Evolutionary conservation across 2,113 vertebrate species (phyloP).

Genomic region (Serilophus lunatus): DNA sequence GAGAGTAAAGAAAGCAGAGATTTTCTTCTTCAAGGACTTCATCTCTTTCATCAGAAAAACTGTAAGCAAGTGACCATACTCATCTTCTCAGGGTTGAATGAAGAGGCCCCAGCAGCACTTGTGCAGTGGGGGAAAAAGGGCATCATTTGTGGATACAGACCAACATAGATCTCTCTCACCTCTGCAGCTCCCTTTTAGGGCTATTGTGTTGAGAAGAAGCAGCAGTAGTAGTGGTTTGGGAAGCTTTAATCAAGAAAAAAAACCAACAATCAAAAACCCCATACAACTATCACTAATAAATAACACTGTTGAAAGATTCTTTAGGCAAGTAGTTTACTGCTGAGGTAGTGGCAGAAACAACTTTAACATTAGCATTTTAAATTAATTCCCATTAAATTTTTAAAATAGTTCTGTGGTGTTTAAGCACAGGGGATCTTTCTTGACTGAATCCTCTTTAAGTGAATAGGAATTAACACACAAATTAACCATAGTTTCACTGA

Average conservation of each 20-base stretch:
- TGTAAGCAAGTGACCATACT: background rate
- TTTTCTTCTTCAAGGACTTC: background rate
- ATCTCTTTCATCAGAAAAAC: background rate
- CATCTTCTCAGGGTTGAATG: background rate
- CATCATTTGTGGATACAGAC: background rate
- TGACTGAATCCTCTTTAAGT: background rate
- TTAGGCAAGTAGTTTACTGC: background rate
- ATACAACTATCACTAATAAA: background rate
- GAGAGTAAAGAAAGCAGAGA: background rate
- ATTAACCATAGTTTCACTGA: background rate
- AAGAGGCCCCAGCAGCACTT: background rate
- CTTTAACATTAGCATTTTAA: background rate
- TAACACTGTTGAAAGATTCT: background rate
- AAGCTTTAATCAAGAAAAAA: background rate
- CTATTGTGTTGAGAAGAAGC: background rate
- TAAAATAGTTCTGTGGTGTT: background rate
- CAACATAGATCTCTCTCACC: background rate
- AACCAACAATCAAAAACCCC: rapidly evolving
- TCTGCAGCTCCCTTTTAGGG: background rate
- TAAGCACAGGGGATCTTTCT: background rate
- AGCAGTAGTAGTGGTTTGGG: background rate
- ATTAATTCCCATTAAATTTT: background rate
- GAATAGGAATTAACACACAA: background rate
- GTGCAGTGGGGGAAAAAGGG: background rate
- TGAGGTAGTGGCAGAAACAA: background rate